Evolutionary conservation across 2,113 vertebrate genomes (phyloP).

Genomic region (Gallinago jamesoni): DNA sequence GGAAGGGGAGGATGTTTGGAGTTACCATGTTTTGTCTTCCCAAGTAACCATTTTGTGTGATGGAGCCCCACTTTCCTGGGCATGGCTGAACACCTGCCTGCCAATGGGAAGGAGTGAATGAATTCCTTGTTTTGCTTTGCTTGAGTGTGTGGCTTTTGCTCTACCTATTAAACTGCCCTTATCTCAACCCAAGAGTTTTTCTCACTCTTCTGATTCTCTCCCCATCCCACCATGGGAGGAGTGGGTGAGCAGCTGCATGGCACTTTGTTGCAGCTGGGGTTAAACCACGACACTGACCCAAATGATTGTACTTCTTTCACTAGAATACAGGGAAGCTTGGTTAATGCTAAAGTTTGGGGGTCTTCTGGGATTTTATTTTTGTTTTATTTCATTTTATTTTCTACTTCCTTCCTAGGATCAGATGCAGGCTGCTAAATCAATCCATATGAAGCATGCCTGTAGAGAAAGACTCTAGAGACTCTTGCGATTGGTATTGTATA

Average conservation of each 20-base stretch:
- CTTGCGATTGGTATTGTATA: background rate
- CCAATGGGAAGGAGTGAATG: background rate
- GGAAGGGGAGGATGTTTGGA: background rate
- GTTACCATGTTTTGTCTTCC: background rate
- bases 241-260: background rate
- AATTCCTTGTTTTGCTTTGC: background rate
- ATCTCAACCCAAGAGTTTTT: background rate
- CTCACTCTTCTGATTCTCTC: background rate
- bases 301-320: background rate
- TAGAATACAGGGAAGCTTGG: background rate
- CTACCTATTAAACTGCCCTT: background rate
- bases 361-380: background rate
- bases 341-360: background rate
- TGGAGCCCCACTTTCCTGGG: background rate
- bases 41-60: background rate
- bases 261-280: background rate
- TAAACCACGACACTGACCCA: background rate
- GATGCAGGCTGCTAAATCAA: background rate
- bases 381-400: background rate
- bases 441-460: background rate
- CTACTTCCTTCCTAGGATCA: background rate
- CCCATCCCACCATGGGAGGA: background rate
- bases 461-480: background rate
- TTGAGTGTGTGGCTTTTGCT: background rate
- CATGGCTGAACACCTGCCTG: background rate